Percentiles rank a stretch among this genome's conserved stretches.
Conservation (phyloP, 2,797 vertebrate species). For the Octomys mimax region DNA sequence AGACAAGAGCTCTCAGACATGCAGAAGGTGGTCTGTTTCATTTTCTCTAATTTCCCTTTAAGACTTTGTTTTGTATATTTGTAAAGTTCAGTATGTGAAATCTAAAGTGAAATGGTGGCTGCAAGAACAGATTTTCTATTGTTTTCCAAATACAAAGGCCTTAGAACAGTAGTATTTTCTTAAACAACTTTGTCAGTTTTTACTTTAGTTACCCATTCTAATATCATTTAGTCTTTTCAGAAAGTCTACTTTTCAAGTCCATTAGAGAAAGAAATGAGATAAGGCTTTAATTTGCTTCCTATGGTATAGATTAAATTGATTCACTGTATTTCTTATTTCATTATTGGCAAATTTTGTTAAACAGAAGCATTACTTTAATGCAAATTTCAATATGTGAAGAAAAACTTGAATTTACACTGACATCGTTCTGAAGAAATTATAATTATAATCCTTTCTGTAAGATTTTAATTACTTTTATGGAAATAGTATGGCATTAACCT, state of each 20-base stretch:
- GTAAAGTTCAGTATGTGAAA: not conserved
- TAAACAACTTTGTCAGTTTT: conserved; percentile 41
- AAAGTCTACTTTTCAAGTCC: conserved; percentile 31
- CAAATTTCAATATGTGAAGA: not conserved
- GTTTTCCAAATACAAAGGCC: not conserved
- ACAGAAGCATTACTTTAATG: conserved; percentile 59
- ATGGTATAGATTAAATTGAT: conserved; percentile 23
- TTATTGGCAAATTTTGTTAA: conserved; percentile 47
- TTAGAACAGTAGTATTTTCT: conserved; percentile 1
- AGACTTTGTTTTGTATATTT: not conserved
- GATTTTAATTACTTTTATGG: conserved; percentile 55
- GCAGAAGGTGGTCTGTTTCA: not conserved
- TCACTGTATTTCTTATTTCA: conserved; percentile 57
- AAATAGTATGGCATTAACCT: not conserved
- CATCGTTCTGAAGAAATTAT: conserved; percentile 8
- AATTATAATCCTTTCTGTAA: conserved; percentile 52
- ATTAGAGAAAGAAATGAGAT: conserved; percentile 43
- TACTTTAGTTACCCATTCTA: conserved; percentile 18
- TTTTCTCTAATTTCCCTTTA: conserved; percentile 8
- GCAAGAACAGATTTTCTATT: not conserved
- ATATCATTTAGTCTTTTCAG: conserved; percentile 20
- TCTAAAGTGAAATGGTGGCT: not conserved
- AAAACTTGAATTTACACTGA: conserved; percentile 1
- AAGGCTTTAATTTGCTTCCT: conserved; percentile 61
- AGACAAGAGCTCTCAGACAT: not conserved